Conservation (phyloP, 2,113 vertebrate genomes). For the Bungarus multicinctus region DNA sequence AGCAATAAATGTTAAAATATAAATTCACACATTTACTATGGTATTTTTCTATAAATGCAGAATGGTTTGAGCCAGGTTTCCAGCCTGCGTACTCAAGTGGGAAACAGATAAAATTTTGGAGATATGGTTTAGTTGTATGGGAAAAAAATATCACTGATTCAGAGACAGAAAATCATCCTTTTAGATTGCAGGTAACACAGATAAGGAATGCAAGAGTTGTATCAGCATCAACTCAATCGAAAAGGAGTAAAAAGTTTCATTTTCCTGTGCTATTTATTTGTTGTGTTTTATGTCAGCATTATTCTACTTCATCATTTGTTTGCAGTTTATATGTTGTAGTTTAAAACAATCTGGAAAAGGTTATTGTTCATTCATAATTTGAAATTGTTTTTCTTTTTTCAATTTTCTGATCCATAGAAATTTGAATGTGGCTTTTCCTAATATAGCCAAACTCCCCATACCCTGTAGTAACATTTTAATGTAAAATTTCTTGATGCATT, state of each 20-base stretch:
- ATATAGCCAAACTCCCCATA: neutral
- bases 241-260: slow-evolving; percentile 39
- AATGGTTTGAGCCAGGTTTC: neutral
- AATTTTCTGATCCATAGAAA: neutral
- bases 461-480: neutral
- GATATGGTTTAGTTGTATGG: neutral
- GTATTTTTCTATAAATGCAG: neutral
- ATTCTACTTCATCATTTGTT: neutral
- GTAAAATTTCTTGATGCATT: neutral
- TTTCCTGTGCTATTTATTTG: slow-evolving; percentile 3
- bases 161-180: neutral
- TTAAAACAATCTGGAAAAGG: neutral
- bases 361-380: neutral
- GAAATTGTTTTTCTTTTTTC: neutral
- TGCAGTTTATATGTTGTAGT: neutral
- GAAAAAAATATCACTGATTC: neutral
- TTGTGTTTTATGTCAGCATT: neutral
- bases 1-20: neutral
- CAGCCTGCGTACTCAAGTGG: neutral
- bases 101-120: neutral
- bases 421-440: neutral
- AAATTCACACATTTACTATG: neutral
- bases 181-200: slow-evolving; percentile 13
- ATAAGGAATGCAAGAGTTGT: slow-evolving; percentile 40
- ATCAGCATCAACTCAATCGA: slow-evolving; percentile 40